Evolutionary conservation across 2,797 vertebrate genomes (phyloP).

Genomic region (Loris lydekkerianus): DNA sequence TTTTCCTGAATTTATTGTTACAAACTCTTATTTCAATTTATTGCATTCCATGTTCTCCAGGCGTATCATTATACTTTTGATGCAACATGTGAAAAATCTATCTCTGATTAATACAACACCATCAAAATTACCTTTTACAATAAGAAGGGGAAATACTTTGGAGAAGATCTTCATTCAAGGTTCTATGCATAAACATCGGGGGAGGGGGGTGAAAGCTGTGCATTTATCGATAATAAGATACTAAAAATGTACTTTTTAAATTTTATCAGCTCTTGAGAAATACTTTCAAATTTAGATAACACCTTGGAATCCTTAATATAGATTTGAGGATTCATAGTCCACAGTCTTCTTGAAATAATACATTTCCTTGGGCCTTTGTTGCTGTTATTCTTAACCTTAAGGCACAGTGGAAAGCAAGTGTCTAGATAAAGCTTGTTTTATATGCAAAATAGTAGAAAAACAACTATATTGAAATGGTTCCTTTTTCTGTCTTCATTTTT

Average conservation of each 20-base stretch:
- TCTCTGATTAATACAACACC: background rate
- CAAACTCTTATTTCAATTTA: background rate
- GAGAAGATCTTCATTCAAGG: background rate
- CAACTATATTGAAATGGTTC: background rate
- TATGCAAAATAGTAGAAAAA: background rate
- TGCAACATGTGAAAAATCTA: background rate
- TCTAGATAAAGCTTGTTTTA: background rate
- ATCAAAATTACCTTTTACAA: background rate
- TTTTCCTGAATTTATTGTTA: background rate
- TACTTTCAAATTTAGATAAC: background rate
- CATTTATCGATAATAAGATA: background rate
- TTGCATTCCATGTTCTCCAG: background rate
- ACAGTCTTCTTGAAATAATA: background rate
- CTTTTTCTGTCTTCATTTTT: slow-evolving; percentile 3
- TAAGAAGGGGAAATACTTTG: background rate
- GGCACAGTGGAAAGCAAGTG: background rate
- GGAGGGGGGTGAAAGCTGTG: background rate
- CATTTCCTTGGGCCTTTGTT: background rate
- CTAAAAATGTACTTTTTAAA: background rate
- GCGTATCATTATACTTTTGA: background rate
- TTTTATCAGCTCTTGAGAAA: background rate
- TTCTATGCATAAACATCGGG: background rate
- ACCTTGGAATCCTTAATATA: background rate
- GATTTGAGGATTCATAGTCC: background rate
- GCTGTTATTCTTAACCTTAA: background rate